Evolutionary conservation across 1,140 invertebrate species (phyloP), one percentile per base, ranked within the genome.

Genomic region (Drosophila sucinea): DNA sequence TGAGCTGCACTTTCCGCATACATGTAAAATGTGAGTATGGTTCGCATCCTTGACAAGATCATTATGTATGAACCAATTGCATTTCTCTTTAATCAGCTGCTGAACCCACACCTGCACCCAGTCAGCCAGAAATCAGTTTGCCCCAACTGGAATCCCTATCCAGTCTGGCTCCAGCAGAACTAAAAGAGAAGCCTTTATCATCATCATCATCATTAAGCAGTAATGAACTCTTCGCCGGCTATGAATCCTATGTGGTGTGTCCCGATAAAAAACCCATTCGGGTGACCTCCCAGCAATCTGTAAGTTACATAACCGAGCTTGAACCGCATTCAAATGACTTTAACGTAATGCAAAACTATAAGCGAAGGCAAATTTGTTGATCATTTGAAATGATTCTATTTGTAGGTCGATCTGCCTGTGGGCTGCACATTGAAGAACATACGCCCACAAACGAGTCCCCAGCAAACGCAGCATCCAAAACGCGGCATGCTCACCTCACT

Each of bases 1-100:
- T 94, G 33, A 93, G 93, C 68, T 96, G 95, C 91, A 93, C 93
- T 80, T 95, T 95, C 90, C 93, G 93, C 6, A 93, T 95, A 67
- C 93, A 93, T 70, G 93, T 95, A 35, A 93, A 93, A 92, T 92
- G 95, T 95, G 65, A 71, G 83, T 38, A 11, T 0, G n/a, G 4
- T 30, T 11, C 11, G 1, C 25, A 23, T 10, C 2, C 7, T 10
- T 10, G 2, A 8, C 0, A 35, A 41, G 40, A 41, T 41, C 11
- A 41, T 8, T 33, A 7, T 4, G 25, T 33, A 1, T 27, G 1
- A 27, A 10, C 4, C 11, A 4, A 17, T 1, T 25, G 4, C 23
- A 5, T 23, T 57, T 6, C 0, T 41, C 2, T 7, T 32, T 6
- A 38, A 41, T 2, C 32, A 89, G 81, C 67, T 76, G 72, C 79